A percentile compares a stretch with the other conserved stretches of the same genome.
Evolutionary conservation across 2,888 invertebrate genomes (phyloP).

Genomic region (Teleiodes luculella): DNA sequence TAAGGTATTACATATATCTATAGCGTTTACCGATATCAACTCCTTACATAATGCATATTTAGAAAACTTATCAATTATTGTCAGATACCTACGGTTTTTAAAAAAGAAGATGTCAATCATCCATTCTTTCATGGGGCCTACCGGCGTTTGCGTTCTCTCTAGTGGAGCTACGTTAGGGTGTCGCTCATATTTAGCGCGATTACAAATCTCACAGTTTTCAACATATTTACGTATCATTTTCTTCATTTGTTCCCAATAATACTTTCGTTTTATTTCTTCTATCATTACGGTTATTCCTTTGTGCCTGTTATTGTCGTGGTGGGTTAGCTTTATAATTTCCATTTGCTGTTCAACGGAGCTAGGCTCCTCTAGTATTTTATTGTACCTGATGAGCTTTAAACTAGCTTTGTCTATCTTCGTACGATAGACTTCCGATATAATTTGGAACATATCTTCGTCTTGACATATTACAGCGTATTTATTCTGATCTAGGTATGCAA

Average conservation of each 20-base stretch:
- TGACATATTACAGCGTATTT: no score
- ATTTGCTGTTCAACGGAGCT: no score
- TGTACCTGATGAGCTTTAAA: no score
- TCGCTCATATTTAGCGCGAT: neutral
- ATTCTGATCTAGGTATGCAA: no score
- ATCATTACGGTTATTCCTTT: neutral
- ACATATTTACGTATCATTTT: neutral
- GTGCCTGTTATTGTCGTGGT: no score
- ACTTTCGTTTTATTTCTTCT: conserved; percentile 1
- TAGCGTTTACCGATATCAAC: neutral
- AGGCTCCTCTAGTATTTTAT: no score
- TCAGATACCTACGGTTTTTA: neutral
- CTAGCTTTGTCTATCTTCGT: no score
- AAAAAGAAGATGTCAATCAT: neutral
- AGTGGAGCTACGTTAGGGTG: neutral
- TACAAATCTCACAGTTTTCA: neutral
- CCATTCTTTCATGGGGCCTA: neutral
- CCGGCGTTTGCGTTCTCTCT: neutral
- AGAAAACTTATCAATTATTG: conserved; percentile 1
- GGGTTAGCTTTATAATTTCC: no score
- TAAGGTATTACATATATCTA: no score
- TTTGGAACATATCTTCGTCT: no score
- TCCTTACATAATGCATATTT: neutral
- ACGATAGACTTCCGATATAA: no score
- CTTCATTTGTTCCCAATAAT: neutral